Conservation (phyloP, 1,140 invertebrate genomes). For the Aphidius ervi region DNA sequence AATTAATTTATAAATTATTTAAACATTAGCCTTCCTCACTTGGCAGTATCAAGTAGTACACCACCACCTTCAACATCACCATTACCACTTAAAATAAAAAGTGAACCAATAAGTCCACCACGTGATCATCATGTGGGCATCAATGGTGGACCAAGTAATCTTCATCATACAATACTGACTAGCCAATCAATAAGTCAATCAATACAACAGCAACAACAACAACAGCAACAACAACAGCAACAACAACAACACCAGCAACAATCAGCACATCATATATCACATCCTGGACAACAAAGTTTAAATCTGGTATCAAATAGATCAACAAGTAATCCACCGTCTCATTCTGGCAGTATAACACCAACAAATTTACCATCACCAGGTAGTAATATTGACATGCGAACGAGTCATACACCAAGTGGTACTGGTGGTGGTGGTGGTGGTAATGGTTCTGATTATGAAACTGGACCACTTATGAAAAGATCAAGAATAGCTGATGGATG, state of each 20-base stretch:
- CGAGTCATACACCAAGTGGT: constrained; percentile 51
- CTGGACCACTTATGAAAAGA: constrained; percentile 75
- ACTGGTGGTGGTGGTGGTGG: constrained; percentile 42
- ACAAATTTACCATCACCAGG: constrained; percentile 72
- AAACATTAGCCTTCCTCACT: constrained; percentile 68
- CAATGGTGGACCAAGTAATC: constrained; percentile 37
- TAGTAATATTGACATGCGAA: constrained; percentile 46
- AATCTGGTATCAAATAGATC: constrained; percentile 49
- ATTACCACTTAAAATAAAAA: constrained; percentile 86
- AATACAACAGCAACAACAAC: constrained; percentile 41
- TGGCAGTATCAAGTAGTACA: constrained; percentile 79
- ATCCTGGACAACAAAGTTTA: constrained; percentile 60
- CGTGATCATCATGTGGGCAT: constrained; percentile 56
- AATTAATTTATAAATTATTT: constrained; percentile 14
- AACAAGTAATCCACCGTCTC: constrained; percentile 47
- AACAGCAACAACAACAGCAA: constrained; percentile 35
- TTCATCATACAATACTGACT: constrained; percentile 44
- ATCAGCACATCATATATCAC: constrained; percentile 46
- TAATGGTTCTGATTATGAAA: constrained; percentile 69
- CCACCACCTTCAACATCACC: constrained; percentile 76
- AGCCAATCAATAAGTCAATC: constrained; percentile 48
- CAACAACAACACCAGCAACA: constrained; percentile 60
- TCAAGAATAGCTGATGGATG: constrained; percentile 77
- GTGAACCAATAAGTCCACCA: constrained; percentile 90
- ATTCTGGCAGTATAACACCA: constrained; percentile 68